A percentile compares a stretch with the other conserved stretches of the same genome.
Evolutionary conservation across 1,140 invertebrate genomes (phyloP).

Genomic region (Drosophila takahashii): DNA sequence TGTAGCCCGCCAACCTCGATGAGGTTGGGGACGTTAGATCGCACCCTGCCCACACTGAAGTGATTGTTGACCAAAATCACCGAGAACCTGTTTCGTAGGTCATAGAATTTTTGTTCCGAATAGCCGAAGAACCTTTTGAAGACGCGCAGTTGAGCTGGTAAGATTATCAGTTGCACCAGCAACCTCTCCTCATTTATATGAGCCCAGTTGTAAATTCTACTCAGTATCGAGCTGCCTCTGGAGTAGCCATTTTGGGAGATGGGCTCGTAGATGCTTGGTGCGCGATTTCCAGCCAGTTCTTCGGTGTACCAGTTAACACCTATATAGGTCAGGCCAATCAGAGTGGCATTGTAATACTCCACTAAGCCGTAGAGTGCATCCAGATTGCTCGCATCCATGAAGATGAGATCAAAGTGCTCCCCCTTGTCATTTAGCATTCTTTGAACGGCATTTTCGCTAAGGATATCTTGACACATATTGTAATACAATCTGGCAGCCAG

Average conservation of each 20-base stretch:
- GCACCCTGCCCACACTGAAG: conserved; percentile 55
- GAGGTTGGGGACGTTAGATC: conserved; percentile 66
- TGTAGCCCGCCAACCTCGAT: conserved; percentile 86
- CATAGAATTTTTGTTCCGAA: conserved; percentile 22
- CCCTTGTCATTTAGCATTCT: conserved; percentile 25
- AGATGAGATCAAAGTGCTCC: conserved; percentile 60
- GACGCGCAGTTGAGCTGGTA: conserved; percentile 68
- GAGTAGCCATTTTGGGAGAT: conserved; percentile 61
- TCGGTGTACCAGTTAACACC: conserved; percentile 31
- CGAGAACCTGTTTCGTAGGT: conserved; percentile 41
- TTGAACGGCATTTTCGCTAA: conserved; percentile 46
- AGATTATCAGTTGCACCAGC: conserved; percentile 10
- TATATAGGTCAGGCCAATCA: conserved; percentile 42
- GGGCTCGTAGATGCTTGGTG: conserved; percentile 72
- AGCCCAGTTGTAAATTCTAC: conserved; percentile 81
- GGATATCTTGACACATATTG: conserved; percentile 26
- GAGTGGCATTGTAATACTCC: conserved; percentile 49
- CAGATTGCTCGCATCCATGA: conserved; percentile 44
- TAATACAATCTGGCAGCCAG: conserved; percentile 4
- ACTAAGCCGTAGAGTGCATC: conserved; percentile 65
- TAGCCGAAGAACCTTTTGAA: conserved; percentile 64
- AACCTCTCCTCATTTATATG: conserved; percentile 47
- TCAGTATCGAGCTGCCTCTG: conserved; percentile 67
- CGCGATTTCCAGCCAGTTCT: conserved; percentile 43
- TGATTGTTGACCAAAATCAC: conserved; percentile 66